A percentile compares a stretch with the other conserved stretches of the same genome.
Evolutionary conservation across 2,888 invertebrate species (phyloP).

Genomic region (Choreutis nemorana): DNA sequence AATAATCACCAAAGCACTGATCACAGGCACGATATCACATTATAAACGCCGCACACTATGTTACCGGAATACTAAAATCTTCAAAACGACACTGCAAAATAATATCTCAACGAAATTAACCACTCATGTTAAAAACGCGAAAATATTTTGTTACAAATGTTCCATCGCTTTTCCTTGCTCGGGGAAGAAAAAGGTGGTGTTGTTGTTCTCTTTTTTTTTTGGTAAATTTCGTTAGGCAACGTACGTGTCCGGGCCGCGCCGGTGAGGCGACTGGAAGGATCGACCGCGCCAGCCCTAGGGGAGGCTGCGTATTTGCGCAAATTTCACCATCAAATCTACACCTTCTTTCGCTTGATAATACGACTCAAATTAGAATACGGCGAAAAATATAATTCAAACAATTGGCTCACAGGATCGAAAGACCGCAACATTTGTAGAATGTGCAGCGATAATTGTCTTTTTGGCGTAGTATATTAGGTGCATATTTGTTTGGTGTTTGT

Average conservation of each 20-base stretch:
- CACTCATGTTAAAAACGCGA: constrained; percentile 49
- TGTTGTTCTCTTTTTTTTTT: constrained; percentile 26
- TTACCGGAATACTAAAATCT: too few relatives aligned
- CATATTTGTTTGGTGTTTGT: constrained; percentile 15
- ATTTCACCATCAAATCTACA: constrained; percentile 17
- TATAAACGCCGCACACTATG: constrained; percentile 9
- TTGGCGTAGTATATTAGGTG: constrained; percentile 15
- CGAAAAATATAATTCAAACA: constrained; percentile 20
- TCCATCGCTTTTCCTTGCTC: constrained; percentile 44
- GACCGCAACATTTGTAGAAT: not conserved
- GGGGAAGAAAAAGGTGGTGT: constrained; percentile 48
- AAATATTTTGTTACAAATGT: constrained; percentile 21
- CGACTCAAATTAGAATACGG: too few relatives aligned
- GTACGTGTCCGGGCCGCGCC: constrained; percentile 53
- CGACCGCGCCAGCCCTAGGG: constrained; percentile 58
- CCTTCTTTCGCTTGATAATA: constrained; percentile 19
- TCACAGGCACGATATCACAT: constrained; percentile 16
- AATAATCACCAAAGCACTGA: constrained; percentile 11
- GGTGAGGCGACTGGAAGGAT: constrained; percentile 61
- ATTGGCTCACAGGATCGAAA: constrained; percentile 16
- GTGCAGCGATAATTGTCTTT: constrained; percentile 16
- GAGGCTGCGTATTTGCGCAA: constrained; percentile 58
- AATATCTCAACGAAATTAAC: constrained; percentile 51
- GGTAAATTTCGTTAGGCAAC: constrained; percentile 28
- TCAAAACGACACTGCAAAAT: constrained; percentile 20